These are phyloP conservation scores for Colletes gigas DNA, from an alignment of 1,140 invertebrate species.

Conservation along the genomic window DNA sequence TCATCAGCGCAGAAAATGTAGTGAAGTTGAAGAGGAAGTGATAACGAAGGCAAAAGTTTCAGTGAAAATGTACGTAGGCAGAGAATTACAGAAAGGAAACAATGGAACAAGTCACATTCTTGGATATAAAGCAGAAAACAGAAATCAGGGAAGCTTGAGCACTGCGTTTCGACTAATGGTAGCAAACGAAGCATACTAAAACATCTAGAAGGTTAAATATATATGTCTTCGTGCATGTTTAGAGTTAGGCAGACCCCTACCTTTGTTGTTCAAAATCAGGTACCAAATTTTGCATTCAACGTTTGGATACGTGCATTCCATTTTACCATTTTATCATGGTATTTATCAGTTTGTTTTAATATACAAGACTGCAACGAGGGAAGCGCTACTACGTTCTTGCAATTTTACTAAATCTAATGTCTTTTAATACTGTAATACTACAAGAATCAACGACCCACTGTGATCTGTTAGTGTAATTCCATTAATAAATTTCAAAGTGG, in stretches of 20 bases:
- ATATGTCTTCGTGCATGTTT: constrained; percentile 44
- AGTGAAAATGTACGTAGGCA: background rate
- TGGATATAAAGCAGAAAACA: background rate
- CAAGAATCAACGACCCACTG: constrained; percentile 54
- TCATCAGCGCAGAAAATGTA: background rate
- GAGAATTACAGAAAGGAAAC: background rate
- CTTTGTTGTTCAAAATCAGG: background rate
- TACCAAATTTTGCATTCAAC: background rate
- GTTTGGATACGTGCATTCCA: background rate
- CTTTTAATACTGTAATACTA: constrained; percentile 12
- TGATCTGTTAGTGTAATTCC: constrained; percentile 40
- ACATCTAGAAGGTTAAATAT: background rate
- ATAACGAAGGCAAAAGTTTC: background rate
- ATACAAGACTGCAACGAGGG: constrained; percentile 25
- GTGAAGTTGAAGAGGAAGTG: background rate
- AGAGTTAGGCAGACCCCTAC: background rate
- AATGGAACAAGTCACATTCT: background rate
- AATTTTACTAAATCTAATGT: constrained; percentile 29
- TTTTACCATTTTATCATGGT: background rate
- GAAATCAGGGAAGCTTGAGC: background rate
- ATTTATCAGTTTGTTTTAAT: background rate
- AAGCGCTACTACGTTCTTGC: constrained; percentile 44
- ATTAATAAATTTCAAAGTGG: constrained; percentile 2
- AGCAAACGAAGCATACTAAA: constrained; percentile 4
- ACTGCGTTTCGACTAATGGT: constrained; percentile 7